phyloP scores from a whole-genome alignment of 2,888 invertebrate genomes.

The Sycophila texana region DNA sequence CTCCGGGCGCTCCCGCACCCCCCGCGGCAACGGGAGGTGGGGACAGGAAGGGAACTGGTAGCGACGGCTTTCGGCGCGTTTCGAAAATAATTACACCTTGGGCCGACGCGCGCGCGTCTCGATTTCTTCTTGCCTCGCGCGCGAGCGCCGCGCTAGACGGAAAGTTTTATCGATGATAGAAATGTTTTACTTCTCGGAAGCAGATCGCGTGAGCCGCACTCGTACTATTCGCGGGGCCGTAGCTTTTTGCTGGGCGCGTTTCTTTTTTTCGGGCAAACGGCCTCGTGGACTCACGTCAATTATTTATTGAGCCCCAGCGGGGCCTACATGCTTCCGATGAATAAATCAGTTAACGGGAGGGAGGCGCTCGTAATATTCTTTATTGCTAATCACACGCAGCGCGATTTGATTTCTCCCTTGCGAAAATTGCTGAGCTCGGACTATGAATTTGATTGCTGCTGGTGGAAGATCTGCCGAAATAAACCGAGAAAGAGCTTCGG shows the following conservation, averaged over 20 bases:
- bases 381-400: background rate
- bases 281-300: slow-evolving; percentile 11
- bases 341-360: slow-evolving; percentile 14
- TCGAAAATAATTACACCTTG: slow-evolving; percentile 43
- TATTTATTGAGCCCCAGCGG: slow-evolving; percentile 30
- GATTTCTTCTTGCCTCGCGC: slow-evolving; percentile 3
- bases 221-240: slow-evolving; percentile 8
- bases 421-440: too few species aligned
- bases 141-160: slow-evolving; percentile 12
- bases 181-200: slow-evolving; percentile 50
- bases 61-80: slow-evolving; percentile 12
- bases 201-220: slow-evolving; percentile 51
- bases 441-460: too few species aligned
- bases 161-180: slow-evolving; percentile 57
- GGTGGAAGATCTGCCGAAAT: too few species aligned
- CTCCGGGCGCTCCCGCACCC: background rate
- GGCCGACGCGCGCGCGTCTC: slow-evolving; percentile 6
- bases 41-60: too few species aligned
- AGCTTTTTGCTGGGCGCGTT: background rate
- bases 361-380: background rate
- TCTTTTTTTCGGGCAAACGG: slow-evolving; percentile 24
- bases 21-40: too few species aligned
- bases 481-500: too few species aligned
- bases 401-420: background rate
- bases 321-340: slow-evolving; percentile 1